Evolutionary conservation across 2,113 vertebrate species (phyloP).

Genomic region (Ptilorrhoa leucosticta): DNA sequence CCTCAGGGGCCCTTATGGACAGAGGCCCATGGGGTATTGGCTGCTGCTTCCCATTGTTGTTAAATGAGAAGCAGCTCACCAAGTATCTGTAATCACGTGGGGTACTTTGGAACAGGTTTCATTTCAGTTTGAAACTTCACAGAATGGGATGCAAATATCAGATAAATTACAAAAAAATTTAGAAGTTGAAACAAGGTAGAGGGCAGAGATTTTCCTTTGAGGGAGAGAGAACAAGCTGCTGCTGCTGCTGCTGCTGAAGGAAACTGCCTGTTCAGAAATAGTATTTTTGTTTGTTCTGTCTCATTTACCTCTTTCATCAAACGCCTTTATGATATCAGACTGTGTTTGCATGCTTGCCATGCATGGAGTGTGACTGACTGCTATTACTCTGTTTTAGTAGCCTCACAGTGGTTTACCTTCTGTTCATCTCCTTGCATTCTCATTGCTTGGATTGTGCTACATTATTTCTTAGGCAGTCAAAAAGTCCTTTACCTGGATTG

Average conservation of each 20-base stretch:
- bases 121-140: not conserved
- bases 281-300: not conserved
- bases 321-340: not conserved
- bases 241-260: not conserved
- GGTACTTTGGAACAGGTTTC: not conserved
- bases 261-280: not conserved
- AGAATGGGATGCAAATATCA: not conserved
- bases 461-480: not conserved
- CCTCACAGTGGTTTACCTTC: not conserved
- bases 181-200: not conserved
- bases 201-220: not conserved
- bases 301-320: slow-evolving; percentile 9
- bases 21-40: not conserved
- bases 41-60: not conserved
- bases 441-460: not conserved
- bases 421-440: not conserved
- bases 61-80: not conserved
- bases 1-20: slow-evolving; percentile 20
- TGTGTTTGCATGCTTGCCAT: not conserved
- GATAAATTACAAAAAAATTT: not conserved
- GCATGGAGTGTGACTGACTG: not conserved
- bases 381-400: not conserved
- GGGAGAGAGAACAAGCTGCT: not conserved
- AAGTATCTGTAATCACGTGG: not conserved
- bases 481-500: not conserved